Percentiles rank a stretch among this genome's conserved stretches.
Conservation (phyloP, 2,797 vertebrate genomes). For the Sebastiscus tertius region DNA sequence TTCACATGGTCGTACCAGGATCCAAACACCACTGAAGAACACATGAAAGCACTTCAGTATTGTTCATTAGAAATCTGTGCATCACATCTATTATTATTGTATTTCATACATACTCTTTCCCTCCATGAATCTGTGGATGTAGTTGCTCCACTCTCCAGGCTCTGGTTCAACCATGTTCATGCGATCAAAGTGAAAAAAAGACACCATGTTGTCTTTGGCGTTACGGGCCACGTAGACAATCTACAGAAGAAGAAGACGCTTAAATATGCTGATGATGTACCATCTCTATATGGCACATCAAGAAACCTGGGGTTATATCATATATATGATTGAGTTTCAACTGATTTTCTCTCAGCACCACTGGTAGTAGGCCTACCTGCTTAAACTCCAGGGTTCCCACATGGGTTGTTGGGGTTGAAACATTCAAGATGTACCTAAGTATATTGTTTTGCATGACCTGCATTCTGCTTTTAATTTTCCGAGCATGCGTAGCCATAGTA, state of each 20-base stretch:
- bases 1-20: constrained; percentile 87
- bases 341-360: not conserved
- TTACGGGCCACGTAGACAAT: not conserved
- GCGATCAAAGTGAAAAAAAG: constrained; percentile 87
- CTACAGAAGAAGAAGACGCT: not conserved
- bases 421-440: not conserved
- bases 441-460: not conserved
- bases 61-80: not conserved
- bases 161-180: constrained; percentile 72
- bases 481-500: not conserved
- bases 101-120: not conserved
- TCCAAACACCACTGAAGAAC: constrained; percentile 80
- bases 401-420: not conserved
- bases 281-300: not conserved
- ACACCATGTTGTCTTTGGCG: constrained; percentile 87
- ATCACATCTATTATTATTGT: not conserved
- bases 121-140: not conserved
- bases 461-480: not conserved
- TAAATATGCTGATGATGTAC: not conserved
- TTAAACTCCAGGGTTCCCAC: not conserved
- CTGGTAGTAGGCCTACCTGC: not conserved
- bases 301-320: not conserved
- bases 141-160: constrained; percentile 7
- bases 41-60: not conserved
- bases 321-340: not conserved